Base-by-base conservation (phyloP, 2,113 vertebrate genomes). In the Peromyscus polionotus region DNA sequence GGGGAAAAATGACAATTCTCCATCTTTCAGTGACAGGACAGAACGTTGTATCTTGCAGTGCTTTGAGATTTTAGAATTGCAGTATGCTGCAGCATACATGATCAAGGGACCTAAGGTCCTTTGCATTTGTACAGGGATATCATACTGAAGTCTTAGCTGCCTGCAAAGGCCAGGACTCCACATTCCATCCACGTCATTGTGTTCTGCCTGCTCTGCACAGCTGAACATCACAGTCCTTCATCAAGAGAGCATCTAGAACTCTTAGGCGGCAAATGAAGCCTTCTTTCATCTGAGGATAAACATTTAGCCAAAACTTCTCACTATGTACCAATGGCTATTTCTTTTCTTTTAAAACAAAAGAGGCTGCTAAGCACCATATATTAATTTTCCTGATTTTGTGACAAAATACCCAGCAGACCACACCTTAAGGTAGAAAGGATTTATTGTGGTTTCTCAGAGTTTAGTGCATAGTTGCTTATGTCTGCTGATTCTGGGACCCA, bases 91-190 rank as follows among this genome's bases (percentile, higher is more conserved):
- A 89, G 67, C 24, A 51, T 12, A 51, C 0, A 5, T 24, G 26
- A 90, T 33, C 61, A 31, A 91, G 68, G 8, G 65, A 85, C 75
- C 16, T 59, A 76, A 79, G 22, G 22, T 20, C 36, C 73, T 90
- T 33, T 80, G 63, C n/a, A 54, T 45, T 77, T 39, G 45, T 33
- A 61, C 4, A 88, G 33, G 61, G 61, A 79, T 4, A 90, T 12
- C 11, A 39, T 4, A 20, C 9, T 81, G 75, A 91, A 57, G 48
- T 59, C 93, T 91, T 9, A 45, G 67, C 28, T 70, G 48, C 13
- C n/a, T 59, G 86, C 85, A 85, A 88, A 17, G 95, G 63, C 28
- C 39, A 92, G 79, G 79, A 73, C 59, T 88, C 75, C 48, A n/a
- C 42, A 67, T 54, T 79, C 33, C 59, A 57, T 33, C 45, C 20